phyloP scores from a whole-genome alignment of 2,888 invertebrate genomes.

The Eupithecia vulgata region DNA sequence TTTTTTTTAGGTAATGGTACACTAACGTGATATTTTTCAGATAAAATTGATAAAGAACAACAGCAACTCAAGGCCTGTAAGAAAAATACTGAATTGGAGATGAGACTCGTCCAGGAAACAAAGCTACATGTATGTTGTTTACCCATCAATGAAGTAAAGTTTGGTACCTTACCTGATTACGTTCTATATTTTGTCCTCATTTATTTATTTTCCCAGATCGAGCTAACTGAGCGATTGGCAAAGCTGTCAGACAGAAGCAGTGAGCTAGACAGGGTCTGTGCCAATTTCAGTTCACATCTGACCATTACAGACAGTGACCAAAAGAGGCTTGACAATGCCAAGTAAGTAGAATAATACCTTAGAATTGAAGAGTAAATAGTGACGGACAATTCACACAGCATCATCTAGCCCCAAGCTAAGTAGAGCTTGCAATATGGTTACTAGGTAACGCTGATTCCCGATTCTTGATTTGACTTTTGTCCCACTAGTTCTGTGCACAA shows the following conservation, averaged over 20 bases:
- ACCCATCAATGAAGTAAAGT: not conserved
- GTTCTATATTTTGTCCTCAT: not conserved
- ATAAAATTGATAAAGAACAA: slow-evolving; percentile 63
- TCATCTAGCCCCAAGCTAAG: too few species aligned
- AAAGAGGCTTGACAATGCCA: slow-evolving; percentile 66
- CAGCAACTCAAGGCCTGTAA: slow-evolving; percentile 63
- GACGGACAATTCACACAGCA: too few species aligned
- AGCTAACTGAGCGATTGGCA: slow-evolving; percentile 57
- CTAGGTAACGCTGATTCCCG: too few species aligned
- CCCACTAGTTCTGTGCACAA: too few species aligned
- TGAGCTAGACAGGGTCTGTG: slow-evolving; percentile 66
- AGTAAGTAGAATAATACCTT: slow-evolving; percentile 53
- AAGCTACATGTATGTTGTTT: slow-evolving; percentile 58
- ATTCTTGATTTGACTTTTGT: too few species aligned
- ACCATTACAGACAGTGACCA: slow-evolving; percentile 70
- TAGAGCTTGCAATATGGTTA: too few species aligned
- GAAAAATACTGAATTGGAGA: slow-evolving; percentile 66
- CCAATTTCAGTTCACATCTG: slow-evolving; percentile 56
- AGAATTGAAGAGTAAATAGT: too few species aligned
- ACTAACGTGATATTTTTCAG: slow-evolving; percentile 46
- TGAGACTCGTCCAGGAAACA: slow-evolving; percentile 64
- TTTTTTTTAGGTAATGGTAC: not conserved
- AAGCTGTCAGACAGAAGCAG: slow-evolving; percentile 54
- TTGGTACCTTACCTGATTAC: not conserved
- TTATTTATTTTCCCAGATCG: slow-evolving; percentile 53